Evolutionary conservation across 2,888 invertebrate genomes (phyloP).

Genomic region (Agriopis leucophaearia): DNA sequence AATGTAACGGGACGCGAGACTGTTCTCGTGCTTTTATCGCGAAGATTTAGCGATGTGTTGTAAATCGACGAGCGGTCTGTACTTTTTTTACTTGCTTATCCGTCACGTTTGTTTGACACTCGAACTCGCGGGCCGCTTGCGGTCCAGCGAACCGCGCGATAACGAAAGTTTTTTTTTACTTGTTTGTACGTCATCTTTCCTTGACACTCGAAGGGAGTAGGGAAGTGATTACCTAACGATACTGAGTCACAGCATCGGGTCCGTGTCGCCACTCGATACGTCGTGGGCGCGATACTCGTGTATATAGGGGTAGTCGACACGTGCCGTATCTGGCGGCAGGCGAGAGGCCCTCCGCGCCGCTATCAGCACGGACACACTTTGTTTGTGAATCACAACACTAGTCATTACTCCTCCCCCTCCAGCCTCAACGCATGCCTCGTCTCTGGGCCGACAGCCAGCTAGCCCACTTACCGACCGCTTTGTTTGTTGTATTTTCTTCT

Average conservation of each 20-base stretch:
- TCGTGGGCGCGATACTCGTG: background rate
- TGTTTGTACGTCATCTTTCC: no score
- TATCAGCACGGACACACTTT: constrained; percentile 9
- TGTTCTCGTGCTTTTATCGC: background rate
- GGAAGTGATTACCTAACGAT: no score
- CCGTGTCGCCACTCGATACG: background rate
- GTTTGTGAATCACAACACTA: constrained; percentile 26
- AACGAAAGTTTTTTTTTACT: no score
- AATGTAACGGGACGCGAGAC: constrained; percentile 2
- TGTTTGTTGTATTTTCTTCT: constrained; percentile 11
- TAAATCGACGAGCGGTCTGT: background rate
- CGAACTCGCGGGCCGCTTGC: no score
- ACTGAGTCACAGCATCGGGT: background rate
- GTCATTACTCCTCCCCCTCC: constrained; percentile 2
- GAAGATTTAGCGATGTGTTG: no score
- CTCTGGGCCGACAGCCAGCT: background rate
- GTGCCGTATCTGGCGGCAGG: constrained; percentile 8
- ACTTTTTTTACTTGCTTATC: no score
- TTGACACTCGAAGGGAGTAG: no score
- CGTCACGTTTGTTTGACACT: no score
- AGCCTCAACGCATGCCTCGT: background rate
- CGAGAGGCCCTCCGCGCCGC: no score
- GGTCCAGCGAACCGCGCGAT: no score
- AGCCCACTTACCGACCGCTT: constrained; percentile 16
- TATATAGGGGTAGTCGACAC: background rate